phyloP scores from a whole-genome alignment of 2,113 vertebrate species.

The Malurus alboscapulatus region DNA sequence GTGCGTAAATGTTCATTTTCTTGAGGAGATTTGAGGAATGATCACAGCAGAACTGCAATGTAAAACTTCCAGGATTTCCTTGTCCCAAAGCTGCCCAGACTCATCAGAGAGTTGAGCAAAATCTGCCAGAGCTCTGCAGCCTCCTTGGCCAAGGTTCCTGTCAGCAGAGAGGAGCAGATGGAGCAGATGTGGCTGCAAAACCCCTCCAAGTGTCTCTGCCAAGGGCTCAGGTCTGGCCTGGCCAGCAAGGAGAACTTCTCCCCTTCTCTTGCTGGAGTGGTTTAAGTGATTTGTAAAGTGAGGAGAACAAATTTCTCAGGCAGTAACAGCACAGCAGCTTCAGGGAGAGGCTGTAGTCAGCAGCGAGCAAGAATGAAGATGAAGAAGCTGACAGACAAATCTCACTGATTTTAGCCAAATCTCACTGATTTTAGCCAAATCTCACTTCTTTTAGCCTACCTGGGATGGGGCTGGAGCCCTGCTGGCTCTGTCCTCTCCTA shows the following conservation, averaged over 20 bases:
- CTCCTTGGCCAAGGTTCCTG: background rate
- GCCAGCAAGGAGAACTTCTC: background rate
- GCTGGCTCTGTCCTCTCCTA: conserved; percentile 19
- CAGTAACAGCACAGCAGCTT: background rate
- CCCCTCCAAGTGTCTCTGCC: background rate
- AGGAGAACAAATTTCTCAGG: background rate
- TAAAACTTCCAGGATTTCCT: background rate
- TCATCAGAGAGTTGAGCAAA: background rate
- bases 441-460: too few relatives aligned
- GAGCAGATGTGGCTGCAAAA: conserved; percentile 24
- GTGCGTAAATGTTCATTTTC: background rate
- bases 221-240: background rate
- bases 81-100: background rate
- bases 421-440: conserved; percentile 18
- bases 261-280: background rate
- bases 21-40: background rate
- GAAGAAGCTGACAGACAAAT: conserved; percentile 40
- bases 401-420: conserved; percentile 33
- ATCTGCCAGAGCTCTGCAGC: background rate
- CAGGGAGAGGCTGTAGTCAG: background rate
- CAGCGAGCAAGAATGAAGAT: background rate
- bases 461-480: conserved; percentile 25
- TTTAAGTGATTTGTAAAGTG: conserved; percentile 36
- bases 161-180: background rate
- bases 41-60: background rate